Evolutionary conservation across 1,140 invertebrate species (phyloP), one percentile per base, ranked within the genome.

Genomic region (Drosophila funebris): DNA sequence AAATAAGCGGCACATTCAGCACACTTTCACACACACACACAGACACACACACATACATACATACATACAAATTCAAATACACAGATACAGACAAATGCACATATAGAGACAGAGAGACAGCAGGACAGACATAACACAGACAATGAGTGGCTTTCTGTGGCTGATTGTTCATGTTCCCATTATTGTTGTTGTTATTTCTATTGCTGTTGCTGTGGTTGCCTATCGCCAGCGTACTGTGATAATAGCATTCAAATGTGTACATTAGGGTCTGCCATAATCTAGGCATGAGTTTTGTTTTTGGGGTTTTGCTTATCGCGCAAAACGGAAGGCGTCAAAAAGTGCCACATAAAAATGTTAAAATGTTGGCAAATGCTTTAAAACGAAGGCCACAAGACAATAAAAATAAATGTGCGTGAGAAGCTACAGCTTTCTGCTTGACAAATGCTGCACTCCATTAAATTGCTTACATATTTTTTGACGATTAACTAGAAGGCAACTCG

Each of bases 201-300:
- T 68, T 73, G 58, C 68, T 85, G 70, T 73, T 81, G 76, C 29
- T 64, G 43, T 53, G 81, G 68, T 37, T 63, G 75, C 50, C 74
- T 75, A 75, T 82, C 66, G 56, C 41, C 48, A 53, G 63, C 63
- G 44, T 64, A 70, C 66, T 83, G 78, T 83, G 72, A 82, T 83
- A 88, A 88, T 88, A 79, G 62, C 79, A 88, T 89, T 88, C 78
- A 88, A 88, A 88, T 88, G 79, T 88, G 81, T 83, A 83, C 78
- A 87, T 87, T 87, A 73, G 63, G 73, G 66, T 81, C 67, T 48
- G 41, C 18, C 64, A 68, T 53, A 13, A 37, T n/a, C 46, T 37
- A 44, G 48, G 56, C 29, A 33, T 44, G 29, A 27, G 37, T 36
- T 61, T 27, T 43, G 36, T 44, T 58, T 67, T 50, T 33, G 8